A percentile compares a stretch with the other conserved stretches of the same genome.
Evolutionary conservation across 2,113 vertebrate species (phyloP).

Genomic region (Eolophus roseicapilla): DNA sequence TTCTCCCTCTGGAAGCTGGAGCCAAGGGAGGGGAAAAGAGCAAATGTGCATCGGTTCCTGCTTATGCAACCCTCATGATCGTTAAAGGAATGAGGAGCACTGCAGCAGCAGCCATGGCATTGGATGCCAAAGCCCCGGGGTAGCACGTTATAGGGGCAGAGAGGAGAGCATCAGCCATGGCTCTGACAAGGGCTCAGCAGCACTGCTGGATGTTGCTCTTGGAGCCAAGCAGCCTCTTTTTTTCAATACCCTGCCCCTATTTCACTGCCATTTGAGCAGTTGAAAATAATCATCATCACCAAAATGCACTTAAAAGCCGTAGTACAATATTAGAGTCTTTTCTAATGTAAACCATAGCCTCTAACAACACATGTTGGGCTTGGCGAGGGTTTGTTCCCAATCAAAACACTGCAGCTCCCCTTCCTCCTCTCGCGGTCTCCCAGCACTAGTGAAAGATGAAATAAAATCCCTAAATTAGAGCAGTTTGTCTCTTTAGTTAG

Average conservation of each 20-base stretch:
- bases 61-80: slow-evolving; percentile 6
- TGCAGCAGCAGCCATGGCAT: neutral
- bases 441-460: slow-evolving; percentile 8
- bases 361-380: neutral
- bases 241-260: neutral
- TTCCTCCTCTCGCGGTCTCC: neutral
- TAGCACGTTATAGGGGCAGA: neutral
- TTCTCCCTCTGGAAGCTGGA: neutral
- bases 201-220: neutral
- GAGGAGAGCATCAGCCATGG: neutral
- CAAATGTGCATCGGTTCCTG: neutral
- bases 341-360: slow-evolving; percentile 24
- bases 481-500: neutral
- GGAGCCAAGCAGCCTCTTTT: neutral
- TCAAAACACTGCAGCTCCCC: neutral
- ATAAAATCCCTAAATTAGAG: slow-evolving; percentile 7
- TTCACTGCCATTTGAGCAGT: neutral
- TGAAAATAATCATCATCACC: slow-evolving; percentile 4
- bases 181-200: neutral
- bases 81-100: neutral
- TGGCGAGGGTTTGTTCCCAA: neutral
- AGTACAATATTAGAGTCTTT: neutral
- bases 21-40: neutral
- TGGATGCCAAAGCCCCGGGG: neutral
- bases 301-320: neutral